A percentile compares a stretch with the other conserved stretches of the same genome.
These are phyloP conservation scores for Achroia grisella DNA, from an alignment of 1,140 invertebrate species.

Conservation along the genomic window DNA sequence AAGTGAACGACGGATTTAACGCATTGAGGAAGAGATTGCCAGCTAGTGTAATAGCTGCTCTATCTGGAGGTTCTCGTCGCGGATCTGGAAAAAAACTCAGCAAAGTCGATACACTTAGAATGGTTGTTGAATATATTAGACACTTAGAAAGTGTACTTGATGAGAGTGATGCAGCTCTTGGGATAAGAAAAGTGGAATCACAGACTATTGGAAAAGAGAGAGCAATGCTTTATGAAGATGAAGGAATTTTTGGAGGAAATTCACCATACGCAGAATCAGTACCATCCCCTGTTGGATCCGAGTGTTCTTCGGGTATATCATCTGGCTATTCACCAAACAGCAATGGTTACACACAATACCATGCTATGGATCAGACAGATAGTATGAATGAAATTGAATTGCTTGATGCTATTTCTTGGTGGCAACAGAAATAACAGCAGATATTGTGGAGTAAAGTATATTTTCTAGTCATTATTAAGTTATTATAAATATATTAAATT, in stretches of 20 bases:
- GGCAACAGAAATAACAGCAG: conserved; percentile 75
- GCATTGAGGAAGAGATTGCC: conserved; percentile 90
- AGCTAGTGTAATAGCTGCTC: conserved; percentile 80
- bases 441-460: neutral
- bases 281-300: conserved; percentile 82
- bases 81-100: conserved; percentile 90
- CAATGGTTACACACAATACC: conserved; percentile 36
- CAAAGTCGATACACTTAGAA: conserved; percentile 95
- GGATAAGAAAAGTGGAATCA: conserved; percentile 25
- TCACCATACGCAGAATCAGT: conserved; percentile 77
- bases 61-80: conserved; percentile 78
- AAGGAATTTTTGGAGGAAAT: conserved; percentile 58
- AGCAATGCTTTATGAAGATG: conserved; percentile 29
- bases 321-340: conserved; percentile 63
- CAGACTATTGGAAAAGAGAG: conserved; percentile 22
- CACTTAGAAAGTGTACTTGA: conserved; percentile 88
- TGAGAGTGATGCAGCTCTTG: conserved; percentile 73
- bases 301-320: conserved; percentile 75
- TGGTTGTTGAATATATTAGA: conserved; percentile 96
- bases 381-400: conserved; percentile 83
- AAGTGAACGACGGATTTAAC: conserved; percentile 95
- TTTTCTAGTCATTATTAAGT: neutral
- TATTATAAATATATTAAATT: conserved; percentile 1
- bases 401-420: conserved; percentile 86
- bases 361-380: conserved; percentile 74